phyloP scores from a whole-genome alignment of 2,888 invertebrate species.

The Trichacis sp. region DNA sequence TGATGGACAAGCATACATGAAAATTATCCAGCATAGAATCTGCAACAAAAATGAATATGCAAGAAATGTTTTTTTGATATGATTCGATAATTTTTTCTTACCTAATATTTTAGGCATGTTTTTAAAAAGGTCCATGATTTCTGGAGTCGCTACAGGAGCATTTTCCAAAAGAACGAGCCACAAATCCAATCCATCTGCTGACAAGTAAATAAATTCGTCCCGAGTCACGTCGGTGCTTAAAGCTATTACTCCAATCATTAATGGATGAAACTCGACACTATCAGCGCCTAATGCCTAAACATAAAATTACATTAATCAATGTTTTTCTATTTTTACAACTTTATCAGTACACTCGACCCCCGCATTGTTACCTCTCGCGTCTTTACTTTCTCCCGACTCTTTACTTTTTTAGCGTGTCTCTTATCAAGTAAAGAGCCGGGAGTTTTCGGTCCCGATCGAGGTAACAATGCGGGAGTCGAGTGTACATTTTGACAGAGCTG shows the following conservation, averaged over 20 bases:
- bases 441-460: no score
- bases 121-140: constrained; percentile 79
- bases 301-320: no score
- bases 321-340: no score
- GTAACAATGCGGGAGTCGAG: no score
- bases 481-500: no score
- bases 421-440: no score
- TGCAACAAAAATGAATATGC: constrained; percentile 58
- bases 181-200: constrained; percentile 92
- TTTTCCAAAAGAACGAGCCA: constrained; percentile 90
- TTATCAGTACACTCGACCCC: no score
- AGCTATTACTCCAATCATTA: constrained; percentile 76
- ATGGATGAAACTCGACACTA: constrained; percentile 69
- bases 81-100: constrained; percentile 55
- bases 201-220: constrained; percentile 86
- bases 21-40: constrained; percentile 88
- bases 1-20: constrained; percentile 82
- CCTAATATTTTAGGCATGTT: constrained; percentile 82
- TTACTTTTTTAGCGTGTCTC: no score
- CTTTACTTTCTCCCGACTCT: no score
- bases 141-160: constrained; percentile 74
- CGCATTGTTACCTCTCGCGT: no score
- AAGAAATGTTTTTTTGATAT: no score
- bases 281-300: constrained; percentile 71
- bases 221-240: constrained; percentile 83